Conservation (phyloP, 2,797 vertebrate genomes). For the Manis pentadactyla region DNA sequence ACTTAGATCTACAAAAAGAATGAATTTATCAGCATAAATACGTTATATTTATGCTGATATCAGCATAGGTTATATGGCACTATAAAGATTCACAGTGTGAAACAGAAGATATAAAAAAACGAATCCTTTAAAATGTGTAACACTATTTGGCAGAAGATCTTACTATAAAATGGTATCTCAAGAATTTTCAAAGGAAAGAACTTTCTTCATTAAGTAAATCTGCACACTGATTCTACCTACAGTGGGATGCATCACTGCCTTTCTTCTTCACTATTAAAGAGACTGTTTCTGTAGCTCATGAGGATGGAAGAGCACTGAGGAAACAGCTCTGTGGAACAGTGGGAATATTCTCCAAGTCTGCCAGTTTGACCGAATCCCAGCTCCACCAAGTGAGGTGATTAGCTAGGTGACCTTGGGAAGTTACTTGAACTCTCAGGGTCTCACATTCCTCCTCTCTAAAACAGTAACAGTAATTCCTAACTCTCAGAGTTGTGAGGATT, state of each 20-base stretch:
- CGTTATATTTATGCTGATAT: too few relatives aligned
- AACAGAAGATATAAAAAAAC: neutral
- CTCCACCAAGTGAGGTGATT: neutral
- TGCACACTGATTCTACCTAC: neutral
- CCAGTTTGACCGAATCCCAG: neutral
- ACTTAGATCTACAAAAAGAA: slow-evolving; percentile 16
- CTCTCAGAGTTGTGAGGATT: neutral
- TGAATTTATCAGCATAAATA: neutral
- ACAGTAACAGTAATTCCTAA: neutral
- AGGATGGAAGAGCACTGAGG: neutral
- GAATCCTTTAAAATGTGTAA: slow-evolving; percentile 2
- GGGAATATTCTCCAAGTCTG: neutral
- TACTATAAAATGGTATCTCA: neutral
- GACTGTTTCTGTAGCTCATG: neutral
- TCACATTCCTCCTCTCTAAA: neutral
- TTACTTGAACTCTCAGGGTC: neutral
- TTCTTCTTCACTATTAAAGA: neutral
- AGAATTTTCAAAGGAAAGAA: slow-evolving; percentile 41
- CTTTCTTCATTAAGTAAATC: neutral
- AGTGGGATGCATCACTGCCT: neutral
- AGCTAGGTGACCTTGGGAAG: neutral
- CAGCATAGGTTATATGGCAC: neutral
- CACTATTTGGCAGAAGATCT: neutral
- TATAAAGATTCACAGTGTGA: neutral
- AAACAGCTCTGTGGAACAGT: neutral